Evolutionary conservation across 2,888 invertebrate species (phyloP).

Genomic region (Ophioninae sp.): DNA sequence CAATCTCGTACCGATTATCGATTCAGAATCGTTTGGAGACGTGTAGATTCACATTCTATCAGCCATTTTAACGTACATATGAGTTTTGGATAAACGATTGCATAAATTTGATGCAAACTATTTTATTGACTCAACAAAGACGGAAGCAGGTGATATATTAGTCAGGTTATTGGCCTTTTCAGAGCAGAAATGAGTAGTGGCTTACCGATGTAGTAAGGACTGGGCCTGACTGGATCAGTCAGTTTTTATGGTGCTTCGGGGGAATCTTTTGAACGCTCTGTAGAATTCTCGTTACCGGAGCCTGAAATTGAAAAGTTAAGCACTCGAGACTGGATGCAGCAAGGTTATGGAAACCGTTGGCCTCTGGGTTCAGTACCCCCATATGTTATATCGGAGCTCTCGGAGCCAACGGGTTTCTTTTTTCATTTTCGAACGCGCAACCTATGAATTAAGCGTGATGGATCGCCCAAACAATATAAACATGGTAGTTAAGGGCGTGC

Average conservation of each 20-base stretch:
- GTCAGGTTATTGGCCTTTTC: no score
- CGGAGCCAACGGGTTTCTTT: background rate
- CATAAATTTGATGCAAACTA: no score
- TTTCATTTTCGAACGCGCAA: background rate
- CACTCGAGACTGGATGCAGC: background rate
- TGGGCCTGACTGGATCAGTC: background rate
- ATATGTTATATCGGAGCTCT: background rate
- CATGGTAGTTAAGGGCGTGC: background rate
- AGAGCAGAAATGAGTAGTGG: background rate
- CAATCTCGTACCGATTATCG: no score
- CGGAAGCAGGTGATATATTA: no score
- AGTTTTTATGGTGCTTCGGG: background rate
- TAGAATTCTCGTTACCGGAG: background rate
- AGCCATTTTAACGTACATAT: no score
- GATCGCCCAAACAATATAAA: background rate
- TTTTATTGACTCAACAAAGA: no score
- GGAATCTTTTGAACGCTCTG: background rate
- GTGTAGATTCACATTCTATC: no score
- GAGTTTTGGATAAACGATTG: no score
- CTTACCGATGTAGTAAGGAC: background rate
- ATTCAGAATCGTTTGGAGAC: no score
- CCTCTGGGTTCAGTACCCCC: background rate
- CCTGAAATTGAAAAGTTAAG: background rate
- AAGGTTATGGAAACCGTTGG: background rate
- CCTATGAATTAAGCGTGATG: background rate